Evolutionary conservation across 2,113 vertebrate species (phyloP).

Genomic region (Lontra canadensis): DNA sequence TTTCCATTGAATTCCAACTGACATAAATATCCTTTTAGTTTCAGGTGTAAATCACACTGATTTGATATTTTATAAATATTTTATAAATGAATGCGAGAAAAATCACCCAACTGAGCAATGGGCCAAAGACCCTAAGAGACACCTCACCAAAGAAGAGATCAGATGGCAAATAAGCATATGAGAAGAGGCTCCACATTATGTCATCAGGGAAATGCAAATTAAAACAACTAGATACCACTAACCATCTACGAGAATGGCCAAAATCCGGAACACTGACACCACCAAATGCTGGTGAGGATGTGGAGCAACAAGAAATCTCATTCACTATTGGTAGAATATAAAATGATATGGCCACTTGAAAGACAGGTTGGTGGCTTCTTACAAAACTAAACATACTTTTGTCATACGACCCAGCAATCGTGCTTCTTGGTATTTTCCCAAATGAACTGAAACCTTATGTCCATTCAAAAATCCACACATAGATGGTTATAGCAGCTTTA

Average conservation of each 20-base stretch:
- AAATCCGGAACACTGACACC: not conserved
- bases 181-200: not conserved
- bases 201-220: not conserved
- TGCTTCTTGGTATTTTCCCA: not conserved
- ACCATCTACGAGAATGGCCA: not conserved
- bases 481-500: not conserved
- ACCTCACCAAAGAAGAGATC: not conserved
- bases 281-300: not conserved
- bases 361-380: not conserved
- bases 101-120: not conserved
- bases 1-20: not conserved
- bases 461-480: not conserved
- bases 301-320: not conserved
- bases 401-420: not conserved
- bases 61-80: not conserved
- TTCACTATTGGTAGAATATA: not conserved
- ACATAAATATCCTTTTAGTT: not conserved
- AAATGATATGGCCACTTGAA: not conserved
- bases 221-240: not conserved
- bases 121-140: not conserved
- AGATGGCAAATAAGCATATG: not conserved
- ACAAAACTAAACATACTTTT: not conserved
- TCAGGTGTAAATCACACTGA: not conserved
- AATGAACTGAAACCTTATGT: not conserved
- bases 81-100: not conserved